phyloP scores from a whole-genome alignment of 2,113 vertebrate species.

The Lycaon pictus region DNA sequence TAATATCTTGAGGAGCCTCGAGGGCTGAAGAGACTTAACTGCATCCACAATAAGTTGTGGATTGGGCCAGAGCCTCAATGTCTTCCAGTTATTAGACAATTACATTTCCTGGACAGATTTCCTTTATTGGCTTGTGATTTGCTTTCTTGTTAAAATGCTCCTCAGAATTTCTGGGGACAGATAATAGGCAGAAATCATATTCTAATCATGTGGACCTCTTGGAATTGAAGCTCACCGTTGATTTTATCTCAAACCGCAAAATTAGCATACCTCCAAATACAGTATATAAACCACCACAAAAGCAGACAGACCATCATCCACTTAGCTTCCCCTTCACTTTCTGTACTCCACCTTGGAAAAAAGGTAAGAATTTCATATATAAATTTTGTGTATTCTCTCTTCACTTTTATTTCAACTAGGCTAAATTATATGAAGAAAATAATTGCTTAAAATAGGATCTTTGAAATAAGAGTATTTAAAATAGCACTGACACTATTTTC shows the following conservation, averaged over 20 bases:
- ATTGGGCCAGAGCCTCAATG: not conserved
- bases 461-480: not conserved
- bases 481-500: not conserved
- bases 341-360: slow-evolving; percentile 27
- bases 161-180: slow-evolving; percentile 66
- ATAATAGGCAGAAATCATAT: slow-evolving; percentile 67
- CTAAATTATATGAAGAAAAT: not conserved
- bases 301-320: not conserved
- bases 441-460: not conserved
- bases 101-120: slow-evolving; percentile 62
- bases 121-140: slow-evolving; percentile 46
- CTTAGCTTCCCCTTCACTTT: not conserved
- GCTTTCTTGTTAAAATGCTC: slow-evolving; percentile 43
- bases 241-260: slow-evolving; percentile 66
- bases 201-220: slow-evolving; percentile 53
- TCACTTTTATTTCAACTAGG: not conserved
- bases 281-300: slow-evolving; percentile 62
- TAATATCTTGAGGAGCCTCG: not conserved
- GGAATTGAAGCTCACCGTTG: slow-evolving; percentile 57
- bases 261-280: slow-evolving; percentile 69
- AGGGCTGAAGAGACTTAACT: not conserved
- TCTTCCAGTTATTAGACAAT: slow-evolving; percentile 26
- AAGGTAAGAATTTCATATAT: slow-evolving; percentile 68
- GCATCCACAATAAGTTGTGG: not conserved
- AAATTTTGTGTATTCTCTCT: not conserved